These are phyloP conservation scores for Botia kubotai DNA, from an alignment of 2,797 vertebrate species.

Conservation along the genomic window DNA sequence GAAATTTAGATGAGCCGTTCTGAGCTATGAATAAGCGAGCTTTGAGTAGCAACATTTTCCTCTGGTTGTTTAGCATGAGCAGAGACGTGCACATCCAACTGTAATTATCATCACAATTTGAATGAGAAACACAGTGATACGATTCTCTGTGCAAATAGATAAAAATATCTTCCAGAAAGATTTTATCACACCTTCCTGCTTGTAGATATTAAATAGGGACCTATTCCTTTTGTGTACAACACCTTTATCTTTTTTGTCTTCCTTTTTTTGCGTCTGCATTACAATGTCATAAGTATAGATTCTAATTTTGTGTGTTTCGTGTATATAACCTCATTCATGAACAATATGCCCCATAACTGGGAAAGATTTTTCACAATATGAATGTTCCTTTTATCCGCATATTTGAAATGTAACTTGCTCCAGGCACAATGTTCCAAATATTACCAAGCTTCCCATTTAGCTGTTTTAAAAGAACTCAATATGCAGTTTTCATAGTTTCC, in stretches of 20 bases:
- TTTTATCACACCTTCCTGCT: conserved; percentile 5
- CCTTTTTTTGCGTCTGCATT: background rate
- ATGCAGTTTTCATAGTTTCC: background rate
- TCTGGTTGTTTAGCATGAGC: background rate
- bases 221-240: conserved; percentile 9
- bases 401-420: conserved; percentile 45
- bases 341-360: conserved; percentile 23
- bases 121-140: background rate
- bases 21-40: background rate
- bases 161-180: background rate
- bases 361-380: conserved; percentile 30
- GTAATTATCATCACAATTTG: background rate
- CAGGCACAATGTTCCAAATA: conserved; percentile 42
- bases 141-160: conserved; percentile 4
- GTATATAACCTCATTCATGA: conserved; percentile 21
- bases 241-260: conserved; percentile 1
- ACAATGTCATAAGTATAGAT: conserved; percentile 38
- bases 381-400: conserved; percentile 43
- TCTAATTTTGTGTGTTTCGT: conserved; percentile 18
- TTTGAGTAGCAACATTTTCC: background rate
- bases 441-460: conserved; percentile 18
- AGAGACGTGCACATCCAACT: background rate
- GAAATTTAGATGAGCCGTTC: background rate
- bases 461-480: conserved; percentile 33
- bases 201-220: conserved; percentile 14